Base-by-base conservation (phyloP, 2,113 vertebrate species). In the Picathartes gymnocephalus region DNA sequence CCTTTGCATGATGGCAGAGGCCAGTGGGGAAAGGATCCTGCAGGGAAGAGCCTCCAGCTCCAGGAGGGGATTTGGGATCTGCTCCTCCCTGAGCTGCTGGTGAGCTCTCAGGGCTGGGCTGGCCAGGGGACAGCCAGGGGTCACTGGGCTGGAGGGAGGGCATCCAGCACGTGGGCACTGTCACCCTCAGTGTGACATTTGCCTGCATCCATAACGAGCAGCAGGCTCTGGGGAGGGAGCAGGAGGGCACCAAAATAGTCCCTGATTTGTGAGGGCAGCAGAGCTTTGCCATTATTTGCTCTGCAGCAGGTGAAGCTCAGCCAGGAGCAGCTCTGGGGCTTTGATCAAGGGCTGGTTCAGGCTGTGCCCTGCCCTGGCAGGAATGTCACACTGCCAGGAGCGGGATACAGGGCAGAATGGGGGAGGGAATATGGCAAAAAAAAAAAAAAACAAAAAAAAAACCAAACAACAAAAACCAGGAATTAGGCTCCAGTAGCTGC, bases 331-430 rank as follows among this genome's bases (percentile, higher is more conserved):
- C 42, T 47, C 24, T 1, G 6, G 33, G 66, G 56, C 68, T 57
- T 62, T 40, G 9, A 70, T 16, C 24, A 13, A 31, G 35, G 48
- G 48, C 20, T 60, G 8, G 45, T 21, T 70, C 7, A 9, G 13
- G 37, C 81, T 70, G 64, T 57, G 70, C 50, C 30, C 45, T 3
- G 11, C 31, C 31, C 66, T 79, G 71, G 56, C 10, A 57, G 62
- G 57, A 72, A 35, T 21, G 27, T 35, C 64, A 35, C 21, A 2
- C 35, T 44, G 30, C 30, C 60, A 45, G 84, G n/a, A 66, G 51
- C 0, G 0, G 58, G 76, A 9, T 13, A 2, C 21, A 15, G 50
- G 14, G 66, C 35, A 27, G 9, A 15, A 18, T 7, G 22, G 13
- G 37, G 45, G 33, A 53, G 53, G 11, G 5, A 1, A 40, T 9